Conservation (phyloP, 2,888 invertebrate species). For the Drosophila meridiana region DNA sequence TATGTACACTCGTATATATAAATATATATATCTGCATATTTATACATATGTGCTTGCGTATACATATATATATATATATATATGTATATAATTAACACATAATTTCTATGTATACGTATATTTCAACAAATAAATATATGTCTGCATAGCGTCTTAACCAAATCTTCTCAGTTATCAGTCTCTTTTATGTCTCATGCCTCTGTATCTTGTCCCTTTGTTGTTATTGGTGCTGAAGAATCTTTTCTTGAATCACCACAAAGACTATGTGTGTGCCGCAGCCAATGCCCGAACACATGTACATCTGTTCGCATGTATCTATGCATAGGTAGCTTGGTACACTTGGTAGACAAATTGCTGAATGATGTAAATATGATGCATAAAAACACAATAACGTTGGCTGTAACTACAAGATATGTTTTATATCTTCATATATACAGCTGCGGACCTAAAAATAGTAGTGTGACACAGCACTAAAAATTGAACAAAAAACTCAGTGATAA, state of each 20-base stretch:
- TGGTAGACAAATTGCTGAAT: not conserved
- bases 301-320: not conserved
- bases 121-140: not conserved
- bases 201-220: constrained; percentile 2
- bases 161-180: constrained; percentile 6
- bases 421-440: too few species aligned
- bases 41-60: not conserved
- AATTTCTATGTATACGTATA: not conserved
- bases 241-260: constrained; percentile 7
- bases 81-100: constrained; percentile 2
- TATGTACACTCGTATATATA: not conserved
- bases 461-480: too few species aligned
- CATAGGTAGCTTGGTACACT: not conserved
- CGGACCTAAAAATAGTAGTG: too few species aligned
- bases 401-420: too few species aligned
- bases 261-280: constrained; percentile 1
- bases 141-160: not conserved
- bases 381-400: not conserved
- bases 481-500: too few species aligned
- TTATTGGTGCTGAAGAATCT: constrained; percentile 6
- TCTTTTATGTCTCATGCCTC: not conserved
- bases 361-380: not conserved
- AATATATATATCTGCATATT: not conserved
- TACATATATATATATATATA: not conserved
- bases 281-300: constrained; percentile 3